phyloP scores from a whole-genome alignment of 92 coral and sea anemone genomes.

The Muricea muricata region DNA sequence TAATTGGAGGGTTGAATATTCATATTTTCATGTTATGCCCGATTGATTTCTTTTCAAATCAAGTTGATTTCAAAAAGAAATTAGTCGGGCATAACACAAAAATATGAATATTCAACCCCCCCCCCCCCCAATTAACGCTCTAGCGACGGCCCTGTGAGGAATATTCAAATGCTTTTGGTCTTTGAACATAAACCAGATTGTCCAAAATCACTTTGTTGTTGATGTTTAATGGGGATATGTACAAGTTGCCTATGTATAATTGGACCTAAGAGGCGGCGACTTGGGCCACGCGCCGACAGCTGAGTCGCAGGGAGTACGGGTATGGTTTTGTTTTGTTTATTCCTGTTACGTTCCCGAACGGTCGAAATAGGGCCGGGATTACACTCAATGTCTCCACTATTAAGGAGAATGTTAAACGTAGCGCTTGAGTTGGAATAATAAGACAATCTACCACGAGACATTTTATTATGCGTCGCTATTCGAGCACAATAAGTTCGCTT shows the following conservation, averaged over 20 bases:
- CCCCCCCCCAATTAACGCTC: no score
- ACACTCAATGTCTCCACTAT: background rate
- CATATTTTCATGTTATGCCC: no score
- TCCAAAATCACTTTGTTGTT: background rate
- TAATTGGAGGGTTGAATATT: no score
- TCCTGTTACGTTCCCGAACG: background rate
- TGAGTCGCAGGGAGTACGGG: background rate
- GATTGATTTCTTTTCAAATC: no score
- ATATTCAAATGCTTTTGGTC: background rate
- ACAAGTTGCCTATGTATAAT: background rate
- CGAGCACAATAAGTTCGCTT: background rate
- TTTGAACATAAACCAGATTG: background rate
- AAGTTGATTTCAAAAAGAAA: no score
- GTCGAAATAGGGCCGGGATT: background rate
- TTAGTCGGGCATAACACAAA: no score
- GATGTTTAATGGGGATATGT: background rate
- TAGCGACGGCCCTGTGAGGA: no score
- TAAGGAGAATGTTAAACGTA: slow-evolving; percentile 2
- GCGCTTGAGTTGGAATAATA: background rate
- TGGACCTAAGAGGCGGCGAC: background rate
- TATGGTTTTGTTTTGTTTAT: background rate
- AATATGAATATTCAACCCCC: no score
- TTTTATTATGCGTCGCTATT: background rate
- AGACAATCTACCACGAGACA: background rate
- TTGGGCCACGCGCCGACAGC: background rate